Evolutionary conservation across 2,888 invertebrate species (phyloP), one percentile per base, ranked within the genome.

Genomic region (Leucoptera coffeella): DNA sequence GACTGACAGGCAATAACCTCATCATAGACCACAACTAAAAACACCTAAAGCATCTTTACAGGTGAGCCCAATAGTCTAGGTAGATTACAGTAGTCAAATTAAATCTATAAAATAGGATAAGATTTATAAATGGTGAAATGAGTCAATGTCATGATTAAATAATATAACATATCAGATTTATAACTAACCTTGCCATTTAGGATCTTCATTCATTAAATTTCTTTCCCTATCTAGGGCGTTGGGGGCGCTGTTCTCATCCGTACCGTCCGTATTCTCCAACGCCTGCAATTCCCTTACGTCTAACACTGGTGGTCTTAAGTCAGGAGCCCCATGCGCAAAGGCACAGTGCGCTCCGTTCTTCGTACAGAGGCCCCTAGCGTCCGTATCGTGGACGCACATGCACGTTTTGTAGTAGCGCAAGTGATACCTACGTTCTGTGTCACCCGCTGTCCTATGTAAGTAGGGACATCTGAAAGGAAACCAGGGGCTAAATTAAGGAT

Each of bases 301-400:
- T 4, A 67, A 42, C 9, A 96, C 94, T 2, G 96, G 93, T 21
- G 86, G 88, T 38, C 97, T 78, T 41, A 97, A 80, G 69, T 99
- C 97, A 45, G 89, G 87, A 39, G 88, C 86, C 14, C 96, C 96
- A 56, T 99, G 99, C 4, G 97, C 97, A 64, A 97, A 99, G 11
- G 97, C 97, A 69, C 99, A 99, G 57, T 99, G 97, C 20, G 93
- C 85, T 17, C 97, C 97, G 74, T 99, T 99, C 73, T 97, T 97
- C 1, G 91, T 92, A 62, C 99, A 99, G 52, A 87, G 85, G 17
- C 97, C 97, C 35, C 95, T 82, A 17, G 87, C 78, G 55, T 99
- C 97, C 12, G 97, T 97, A 48, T 97, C 95, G 62, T 97, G 95
- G n/a, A 97, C 96, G 61, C 99, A 99, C 83, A 96, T 94, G 48